phyloP scores from a whole-genome alignment of 1,140 invertebrate species.

The Lepidurus apus region DNA sequence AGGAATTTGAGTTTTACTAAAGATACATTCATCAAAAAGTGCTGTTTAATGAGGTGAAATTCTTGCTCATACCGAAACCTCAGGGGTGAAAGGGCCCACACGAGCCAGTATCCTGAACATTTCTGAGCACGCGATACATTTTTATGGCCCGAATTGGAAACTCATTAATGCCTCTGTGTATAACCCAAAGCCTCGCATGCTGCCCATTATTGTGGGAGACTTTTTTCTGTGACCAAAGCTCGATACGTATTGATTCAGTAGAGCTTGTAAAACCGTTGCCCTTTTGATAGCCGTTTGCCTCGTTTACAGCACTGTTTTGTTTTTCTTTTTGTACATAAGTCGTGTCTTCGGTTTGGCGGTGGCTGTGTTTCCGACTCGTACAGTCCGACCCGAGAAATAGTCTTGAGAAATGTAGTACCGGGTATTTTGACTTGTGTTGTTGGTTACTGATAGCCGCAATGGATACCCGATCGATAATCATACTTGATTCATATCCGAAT shows the following conservation, averaged over 20 bases:
- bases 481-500: constrained; percentile 6
- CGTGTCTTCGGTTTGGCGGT: background rate
- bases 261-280: background rate
- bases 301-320: background rate
- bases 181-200: background rate
- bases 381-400: background rate
- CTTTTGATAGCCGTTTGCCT: background rate
- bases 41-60: too few relatives aligned
- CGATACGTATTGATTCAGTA: background rate
- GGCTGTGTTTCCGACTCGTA: background rate
- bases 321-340: background rate
- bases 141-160: background rate
- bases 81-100: too few relatives aligned
- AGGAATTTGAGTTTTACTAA: too few relatives aligned
- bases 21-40: too few relatives aligned
- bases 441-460: background rate
- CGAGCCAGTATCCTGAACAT: background rate
- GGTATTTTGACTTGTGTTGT: background rate
- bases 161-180: background rate
- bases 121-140: background rate
- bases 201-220: background rate
- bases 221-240: background rate
- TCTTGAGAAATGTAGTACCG: background rate
- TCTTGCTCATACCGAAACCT: too few relatives aligned
- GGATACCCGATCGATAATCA: background rate